Conservation (phyloP, 2,113 vertebrate genomes). For the Bubo blakistoni region DNA sequence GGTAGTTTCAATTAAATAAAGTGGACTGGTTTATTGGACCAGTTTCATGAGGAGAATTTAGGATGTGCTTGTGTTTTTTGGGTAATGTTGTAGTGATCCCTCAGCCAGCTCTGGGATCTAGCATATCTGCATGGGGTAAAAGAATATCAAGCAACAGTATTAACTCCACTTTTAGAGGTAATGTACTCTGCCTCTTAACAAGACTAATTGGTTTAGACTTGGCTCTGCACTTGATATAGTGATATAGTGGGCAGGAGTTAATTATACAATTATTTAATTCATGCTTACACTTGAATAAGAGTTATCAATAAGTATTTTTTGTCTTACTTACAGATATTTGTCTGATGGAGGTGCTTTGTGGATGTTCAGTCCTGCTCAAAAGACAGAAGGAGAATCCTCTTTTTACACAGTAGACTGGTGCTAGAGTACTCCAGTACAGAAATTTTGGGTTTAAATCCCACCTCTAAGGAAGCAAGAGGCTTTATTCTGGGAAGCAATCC, state of each 20-base stretch:
- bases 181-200: neutral
- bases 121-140: neutral
- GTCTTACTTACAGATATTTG: neutral
- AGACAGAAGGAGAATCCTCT: neutral
- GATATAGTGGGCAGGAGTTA: neutral
- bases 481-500: neutral
- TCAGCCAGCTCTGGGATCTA: neutral
- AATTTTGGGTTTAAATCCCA: neutral
- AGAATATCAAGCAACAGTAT: neutral
- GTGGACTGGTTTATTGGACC: neutral
- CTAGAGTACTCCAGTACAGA: neutral
- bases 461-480: neutral
- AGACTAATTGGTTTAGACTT: neutral
- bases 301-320: neutral
- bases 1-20: neutral
- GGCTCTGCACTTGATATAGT: neutral
- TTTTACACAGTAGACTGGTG: neutral
- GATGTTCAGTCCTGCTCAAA: neutral
- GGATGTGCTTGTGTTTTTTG: neutral
- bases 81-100: neutral
- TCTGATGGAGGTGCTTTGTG: neutral
- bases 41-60: neutral
- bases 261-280: neutral
- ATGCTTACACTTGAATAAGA: neutral
- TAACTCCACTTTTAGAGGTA: neutral